Percentiles rank a stretch among this genome's conserved stretches.
These are phyloP conservation scores for Phortica magna DNA, from an alignment of 2,888 invertebrate genomes.

Conservation along the genomic window DNA sequence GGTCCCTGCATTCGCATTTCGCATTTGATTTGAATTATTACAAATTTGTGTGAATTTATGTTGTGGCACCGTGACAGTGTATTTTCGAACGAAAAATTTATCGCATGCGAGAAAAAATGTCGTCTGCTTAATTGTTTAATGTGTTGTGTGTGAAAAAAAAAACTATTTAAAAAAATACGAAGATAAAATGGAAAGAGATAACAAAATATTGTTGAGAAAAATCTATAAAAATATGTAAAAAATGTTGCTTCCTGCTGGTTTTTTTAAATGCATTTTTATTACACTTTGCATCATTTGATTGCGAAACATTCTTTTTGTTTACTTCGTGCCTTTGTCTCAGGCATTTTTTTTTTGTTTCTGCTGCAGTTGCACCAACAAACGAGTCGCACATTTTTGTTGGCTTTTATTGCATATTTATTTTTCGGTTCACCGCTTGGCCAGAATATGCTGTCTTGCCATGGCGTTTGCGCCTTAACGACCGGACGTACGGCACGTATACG, in stretches of 20 bases:
- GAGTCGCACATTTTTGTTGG: constrained; percentile 28
- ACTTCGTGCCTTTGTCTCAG: no score
- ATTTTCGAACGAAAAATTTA: neutral
- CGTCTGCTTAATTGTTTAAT: constrained; percentile 34
- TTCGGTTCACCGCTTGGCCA: constrained; percentile 1
- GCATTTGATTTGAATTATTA: constrained; percentile 31
- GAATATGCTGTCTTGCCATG: neutral
- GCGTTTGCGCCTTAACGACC: neutral
- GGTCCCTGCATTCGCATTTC: constrained; percentile 6
- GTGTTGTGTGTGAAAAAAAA: constrained; percentile 22
- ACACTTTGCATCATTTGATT: constrained; percentile 41
- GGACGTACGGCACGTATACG: neutral
- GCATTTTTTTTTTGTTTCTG: constrained; percentile 44
- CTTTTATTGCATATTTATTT: constrained; percentile 23
- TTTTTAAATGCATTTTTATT: constrained; percentile 68
- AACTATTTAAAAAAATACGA: neutral
- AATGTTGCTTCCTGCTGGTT: constrained; percentile 42
- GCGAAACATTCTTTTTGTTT: no score
- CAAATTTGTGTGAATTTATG: constrained; percentile 25
- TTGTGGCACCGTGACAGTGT: neutral
- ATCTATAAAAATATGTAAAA: constrained; percentile 17
- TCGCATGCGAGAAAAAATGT: constrained; percentile 29
- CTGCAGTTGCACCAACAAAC: constrained; percentile 13
- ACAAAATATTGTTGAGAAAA: constrained; percentile 13
- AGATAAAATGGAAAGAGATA: neutral